Conservation (phyloP, 1,140 invertebrate species). For the Heliconius eleuchia region DNA sequence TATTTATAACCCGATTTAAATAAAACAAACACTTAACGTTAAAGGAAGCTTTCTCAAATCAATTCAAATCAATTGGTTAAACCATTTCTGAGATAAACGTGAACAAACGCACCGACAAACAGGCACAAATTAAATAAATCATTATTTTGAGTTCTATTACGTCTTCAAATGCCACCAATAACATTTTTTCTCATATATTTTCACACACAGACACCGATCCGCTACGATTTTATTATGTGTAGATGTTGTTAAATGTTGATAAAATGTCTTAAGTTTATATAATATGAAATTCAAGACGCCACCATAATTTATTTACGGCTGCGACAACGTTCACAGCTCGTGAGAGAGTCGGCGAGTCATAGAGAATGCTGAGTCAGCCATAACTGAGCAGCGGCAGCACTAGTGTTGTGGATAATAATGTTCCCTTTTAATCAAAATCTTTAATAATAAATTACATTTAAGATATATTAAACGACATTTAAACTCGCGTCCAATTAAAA, state of each 20-base stretch:
- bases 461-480: background rate
- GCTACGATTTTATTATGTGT: too few species aligned
- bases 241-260: background rate
- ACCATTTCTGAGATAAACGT: too few species aligned
- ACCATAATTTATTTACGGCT: conserved; percentile 7
- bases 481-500: background rate
- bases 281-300: background rate
- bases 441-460: background rate
- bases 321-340: conserved; percentile 35
- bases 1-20: too few species aligned
- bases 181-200: too few species aligned
- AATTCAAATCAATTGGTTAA: too few species aligned
- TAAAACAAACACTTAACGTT: too few species aligned
- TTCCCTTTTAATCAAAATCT: background rate
- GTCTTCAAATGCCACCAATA: too few species aligned
- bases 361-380: conserved; percentile 65
- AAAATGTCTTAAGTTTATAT: background rate
- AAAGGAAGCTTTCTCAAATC: too few species aligned
- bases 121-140: too few species aligned
- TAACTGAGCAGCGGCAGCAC: conserved; percentile 35
- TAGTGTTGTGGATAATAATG: conserved; percentile 14
- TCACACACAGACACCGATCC: too few species aligned
- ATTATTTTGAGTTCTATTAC: too few species aligned
- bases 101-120: too few species aligned
- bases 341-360: conserved; percentile 59